phyloP scores from a whole-genome alignment of 92 coral and sea anemone species.

The Porites evermanni region DNA sequence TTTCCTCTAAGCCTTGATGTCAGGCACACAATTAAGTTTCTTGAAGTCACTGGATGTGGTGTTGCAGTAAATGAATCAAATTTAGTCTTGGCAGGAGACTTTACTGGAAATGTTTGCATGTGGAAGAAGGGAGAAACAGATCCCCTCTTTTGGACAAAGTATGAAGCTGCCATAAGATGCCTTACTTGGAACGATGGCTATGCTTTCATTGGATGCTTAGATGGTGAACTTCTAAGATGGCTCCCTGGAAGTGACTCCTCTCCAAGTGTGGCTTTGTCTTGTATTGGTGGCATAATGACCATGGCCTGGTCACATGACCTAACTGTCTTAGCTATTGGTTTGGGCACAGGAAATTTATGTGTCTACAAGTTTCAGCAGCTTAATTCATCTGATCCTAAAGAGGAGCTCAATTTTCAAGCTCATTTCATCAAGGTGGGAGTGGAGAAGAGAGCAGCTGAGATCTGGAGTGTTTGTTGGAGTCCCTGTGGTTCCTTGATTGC shows the following conservation, averaged over 20 bases:
- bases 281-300: slow-evolving; percentile 73
- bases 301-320: slow-evolving; percentile 74
- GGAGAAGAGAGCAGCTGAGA: slow-evolving; percentile 63
- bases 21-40: slow-evolving; percentile 65
- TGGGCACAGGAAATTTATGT: slow-evolving; percentile 77
- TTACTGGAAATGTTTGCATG: slow-evolving; percentile 82
- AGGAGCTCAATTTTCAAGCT: slow-evolving; percentile 72
- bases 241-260: slow-evolving; percentile 34
- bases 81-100: slow-evolving; percentile 78
- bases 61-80: slow-evolving; percentile 64
- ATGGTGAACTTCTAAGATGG: slow-evolving; percentile 79
- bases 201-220: slow-evolving; percentile 77
- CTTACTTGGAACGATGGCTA: slow-evolving; percentile 71
- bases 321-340: slow-evolving; percentile 72
- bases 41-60: slow-evolving; percentile 90
- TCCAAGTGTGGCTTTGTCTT: slow-evolving; percentile 46
- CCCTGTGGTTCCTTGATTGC: slow-evolving; percentile 87
- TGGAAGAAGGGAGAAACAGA: slow-evolving; percentile 69
- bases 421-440: slow-evolving; percentile 60
- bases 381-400: slow-evolving; percentile 47
- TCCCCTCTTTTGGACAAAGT: slow-evolving; percentile 51
- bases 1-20: slow-evolving; percentile 60
- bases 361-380: slow-evolving; percentile 55
- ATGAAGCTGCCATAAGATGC: slow-evolving; percentile 72
- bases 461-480: slow-evolving; percentile 95